Evolutionary conservation across 2,888 invertebrate species (phyloP).

Genomic region (Eupithecia subfuscata): DNA sequence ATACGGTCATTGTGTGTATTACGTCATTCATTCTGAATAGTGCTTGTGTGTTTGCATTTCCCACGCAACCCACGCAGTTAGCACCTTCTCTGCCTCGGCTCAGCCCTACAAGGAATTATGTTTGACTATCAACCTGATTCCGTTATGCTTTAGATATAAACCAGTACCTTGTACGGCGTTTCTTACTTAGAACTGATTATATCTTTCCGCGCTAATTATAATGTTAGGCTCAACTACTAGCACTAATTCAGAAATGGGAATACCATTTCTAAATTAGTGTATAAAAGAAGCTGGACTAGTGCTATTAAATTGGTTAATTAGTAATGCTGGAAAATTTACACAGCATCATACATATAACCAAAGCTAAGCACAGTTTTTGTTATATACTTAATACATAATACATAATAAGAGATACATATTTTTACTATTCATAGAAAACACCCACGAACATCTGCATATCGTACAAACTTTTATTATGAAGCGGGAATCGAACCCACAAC

Average conservation of each 20-base stretch:
- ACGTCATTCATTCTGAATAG: slow-evolving; percentile 26
- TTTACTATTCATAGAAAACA: too few species aligned
- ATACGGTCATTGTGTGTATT: slow-evolving; percentile 18
- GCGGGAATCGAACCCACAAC: too few species aligned
- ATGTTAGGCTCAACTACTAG: background rate
- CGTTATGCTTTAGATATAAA: background rate
- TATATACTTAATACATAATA: too few species aligned
- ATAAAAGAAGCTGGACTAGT: background rate
- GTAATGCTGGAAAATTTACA: too few species aligned
- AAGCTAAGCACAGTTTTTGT: too few species aligned
- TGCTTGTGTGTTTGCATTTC: slow-evolving; percentile 64
- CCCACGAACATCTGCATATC: too few species aligned
- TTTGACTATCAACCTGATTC: slow-evolving; percentile 6
- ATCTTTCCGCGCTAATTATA: background rate
- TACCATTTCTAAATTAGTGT: background rate
- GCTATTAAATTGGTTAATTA: too few species aligned
- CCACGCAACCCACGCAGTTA: slow-evolving; percentile 73
- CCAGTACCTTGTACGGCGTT: background rate
- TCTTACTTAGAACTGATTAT: background rate
- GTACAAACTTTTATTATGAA: too few species aligned
- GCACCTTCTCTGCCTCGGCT: slow-evolving; percentile 54
- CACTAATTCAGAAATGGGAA: background rate
- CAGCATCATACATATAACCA: too few species aligned
- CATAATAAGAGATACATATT: too few species aligned
- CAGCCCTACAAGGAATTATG: slow-evolving; percentile 36